A percentile compares a stretch with the other conserved stretches of the same genome.
These are phyloP conservation scores for Sparus aurata DNA, from an alignment of 2,797 vertebrate genomes.

Conservation along the genomic window DNA sequence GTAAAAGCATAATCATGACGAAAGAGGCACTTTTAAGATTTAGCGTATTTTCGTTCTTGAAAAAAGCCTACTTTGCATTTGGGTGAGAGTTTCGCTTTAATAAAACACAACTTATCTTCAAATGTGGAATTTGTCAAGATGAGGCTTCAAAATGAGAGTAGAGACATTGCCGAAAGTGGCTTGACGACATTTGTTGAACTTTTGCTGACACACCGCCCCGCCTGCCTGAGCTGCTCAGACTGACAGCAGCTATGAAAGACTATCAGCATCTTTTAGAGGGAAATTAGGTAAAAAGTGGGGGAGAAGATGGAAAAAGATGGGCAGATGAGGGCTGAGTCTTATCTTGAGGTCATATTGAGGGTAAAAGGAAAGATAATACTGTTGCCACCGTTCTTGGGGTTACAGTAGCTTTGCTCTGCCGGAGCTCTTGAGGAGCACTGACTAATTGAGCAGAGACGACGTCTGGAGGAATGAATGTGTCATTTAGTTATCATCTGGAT, in stretches of 20 bases:
- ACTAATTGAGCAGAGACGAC: slow-evolving; percentile 4
- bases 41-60: too few species aligned
- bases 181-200: slow-evolving; percentile 52
- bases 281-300: not conserved
- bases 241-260: slow-evolving; percentile 55
- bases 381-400: slow-evolving; percentile 38
- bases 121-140: slow-evolving; percentile 6
- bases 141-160: slow-evolving; percentile 1
- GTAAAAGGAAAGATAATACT: slow-evolving; percentile 62
- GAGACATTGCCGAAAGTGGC: slow-evolving; percentile 6
- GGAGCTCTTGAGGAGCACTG: not conserved
- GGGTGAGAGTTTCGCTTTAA: too few species aligned
- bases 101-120: slow-evolving; percentile 10
- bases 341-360: slow-evolving; percentile 60
- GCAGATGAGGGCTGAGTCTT: slow-evolving; percentile 26
- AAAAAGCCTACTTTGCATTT: too few species aligned
- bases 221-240: slow-evolving; percentile 57
- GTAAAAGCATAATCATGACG: too few species aligned
- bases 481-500: slow-evolving; percentile 1
- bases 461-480: not conserved
- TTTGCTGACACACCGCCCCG: slow-evolving; percentile 43
- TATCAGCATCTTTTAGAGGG: slow-evolving; percentile 25
- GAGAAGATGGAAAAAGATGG: slow-evolving; percentile 12
- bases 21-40: too few species aligned
- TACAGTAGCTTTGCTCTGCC: slow-evolving; percentile 20